Conservation (phyloP, 2,888 invertebrate species). For the Mesorhabditis spiculigera region DNA sequence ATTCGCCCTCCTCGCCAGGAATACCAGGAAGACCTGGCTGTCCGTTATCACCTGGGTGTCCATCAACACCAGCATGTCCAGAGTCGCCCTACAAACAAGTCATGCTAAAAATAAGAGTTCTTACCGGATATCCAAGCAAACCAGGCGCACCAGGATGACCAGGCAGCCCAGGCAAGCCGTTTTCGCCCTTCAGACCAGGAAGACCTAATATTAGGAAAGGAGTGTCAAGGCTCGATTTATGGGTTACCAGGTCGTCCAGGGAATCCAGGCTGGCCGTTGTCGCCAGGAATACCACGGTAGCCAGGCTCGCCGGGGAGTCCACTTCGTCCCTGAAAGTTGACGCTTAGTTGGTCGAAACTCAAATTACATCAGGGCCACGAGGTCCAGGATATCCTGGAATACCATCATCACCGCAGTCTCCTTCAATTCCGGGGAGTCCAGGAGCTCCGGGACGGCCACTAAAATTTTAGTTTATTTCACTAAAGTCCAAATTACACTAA, state of each 20-base stretch:
- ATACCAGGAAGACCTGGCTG: conserved; percentile 26
- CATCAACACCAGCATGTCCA: conserved; percentile 36
- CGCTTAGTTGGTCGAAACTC: conserved; percentile 1
- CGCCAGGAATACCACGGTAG: conserved; percentile 25
- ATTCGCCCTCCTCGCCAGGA: conserved; percentile 44
- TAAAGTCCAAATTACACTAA: not conserved
- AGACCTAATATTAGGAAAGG: not conserved
- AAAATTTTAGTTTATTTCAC: not conserved
- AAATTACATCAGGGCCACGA: conserved; percentile 2
- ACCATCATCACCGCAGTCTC: conserved; percentile 46
- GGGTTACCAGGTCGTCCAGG: conserved; percentile 36
- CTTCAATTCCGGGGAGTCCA: conserved; percentile 30
- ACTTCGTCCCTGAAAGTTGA: not conserved
- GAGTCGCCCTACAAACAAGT: conserved; percentile 11
- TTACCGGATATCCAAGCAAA: conserved; percentile 22
- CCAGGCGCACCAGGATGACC: conserved; percentile 47
- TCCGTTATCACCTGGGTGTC: conserved; percentile 37
- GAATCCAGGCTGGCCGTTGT: conserved; percentile 31
- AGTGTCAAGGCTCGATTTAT: not conserved
- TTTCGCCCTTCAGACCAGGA: conserved; percentile 43
- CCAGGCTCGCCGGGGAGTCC: conserved; percentile 1
- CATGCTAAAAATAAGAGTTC: not conserved
- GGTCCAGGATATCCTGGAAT: conserved; percentile 8
- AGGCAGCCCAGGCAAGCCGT: conserved; percentile 36
- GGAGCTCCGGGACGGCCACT: conserved; percentile 15